Evolutionary conservation across 1,140 invertebrate genomes (phyloP).

Genomic region (Coptotermes formosanus): DNA sequence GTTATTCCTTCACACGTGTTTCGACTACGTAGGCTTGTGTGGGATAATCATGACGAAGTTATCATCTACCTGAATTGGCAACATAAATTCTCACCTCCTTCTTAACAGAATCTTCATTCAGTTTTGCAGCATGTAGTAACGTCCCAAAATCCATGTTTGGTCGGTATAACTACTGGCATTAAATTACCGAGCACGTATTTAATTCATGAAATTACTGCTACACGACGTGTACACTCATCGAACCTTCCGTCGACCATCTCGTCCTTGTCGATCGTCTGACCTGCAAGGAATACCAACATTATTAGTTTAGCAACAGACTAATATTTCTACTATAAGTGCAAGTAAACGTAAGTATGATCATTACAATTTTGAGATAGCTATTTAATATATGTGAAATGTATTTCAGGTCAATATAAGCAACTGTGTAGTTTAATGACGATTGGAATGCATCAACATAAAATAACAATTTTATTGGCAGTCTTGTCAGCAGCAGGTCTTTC

Average conservation of each 20-base stretch:
- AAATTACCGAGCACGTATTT: background rate
- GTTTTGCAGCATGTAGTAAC: slow-evolving; percentile 37
- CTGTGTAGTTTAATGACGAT: too few relatives aligned
- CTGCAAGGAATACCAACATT: background rate
- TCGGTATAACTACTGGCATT: background rate
- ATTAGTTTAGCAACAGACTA: background rate
- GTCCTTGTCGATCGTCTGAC: background rate
- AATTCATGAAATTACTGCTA: background rate
- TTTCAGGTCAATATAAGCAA: too few relatives aligned
- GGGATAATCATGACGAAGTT: slow-evolving; percentile 27
- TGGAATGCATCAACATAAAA: too few relatives aligned
- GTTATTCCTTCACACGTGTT: background rate
- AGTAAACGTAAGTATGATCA: too few relatives aligned
- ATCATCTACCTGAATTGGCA: slow-evolving; percentile 27
- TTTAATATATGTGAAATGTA: too few relatives aligned
- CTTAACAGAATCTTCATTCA: slow-evolving; percentile 35
- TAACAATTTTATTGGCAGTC: too few relatives aligned
- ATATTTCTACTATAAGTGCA: too few relatives aligned
- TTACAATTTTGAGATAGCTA: too few relatives aligned
- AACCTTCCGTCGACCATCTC: background rate
- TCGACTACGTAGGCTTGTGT: background rate
- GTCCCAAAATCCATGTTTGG: slow-evolving; percentile 38
- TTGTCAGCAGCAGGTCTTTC: too few relatives aligned
- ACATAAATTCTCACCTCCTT: slow-evolving; percentile 36
- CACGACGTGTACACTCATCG: background rate